These are phyloP conservation scores for Megalurothrips usitatus DNA, from an alignment of 2,888 invertebrate genomes.

Conservation along the genomic window DNA sequence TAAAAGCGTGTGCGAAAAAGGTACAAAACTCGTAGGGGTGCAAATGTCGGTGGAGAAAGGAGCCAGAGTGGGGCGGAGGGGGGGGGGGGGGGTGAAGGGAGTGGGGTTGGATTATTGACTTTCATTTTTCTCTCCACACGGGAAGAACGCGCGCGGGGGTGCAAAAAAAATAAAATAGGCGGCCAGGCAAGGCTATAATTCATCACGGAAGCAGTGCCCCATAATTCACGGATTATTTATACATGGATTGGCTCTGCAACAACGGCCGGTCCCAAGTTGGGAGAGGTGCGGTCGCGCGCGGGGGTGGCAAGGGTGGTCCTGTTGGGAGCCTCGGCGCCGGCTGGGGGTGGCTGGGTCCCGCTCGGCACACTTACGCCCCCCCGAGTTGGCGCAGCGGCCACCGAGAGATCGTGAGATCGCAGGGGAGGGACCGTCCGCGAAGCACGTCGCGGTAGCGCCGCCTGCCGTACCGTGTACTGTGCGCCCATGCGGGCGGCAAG, in stretches of 20 bases:
- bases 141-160: too few relatives aligned
- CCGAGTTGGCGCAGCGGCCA: background rate
- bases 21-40: background rate
- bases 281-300: background rate
- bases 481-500: background rate
- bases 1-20: background rate
- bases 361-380: background rate
- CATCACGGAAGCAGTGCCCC: constrained; percentile 6
- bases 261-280: constrained; percentile 15
- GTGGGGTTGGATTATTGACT: background rate
- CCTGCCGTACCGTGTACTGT: background rate
- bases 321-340: background rate
- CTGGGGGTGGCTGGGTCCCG: background rate
- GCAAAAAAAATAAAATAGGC: background rate
- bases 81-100: too few relatives aligned
- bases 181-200: background rate
- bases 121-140: background rate
- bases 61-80: background rate
- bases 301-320: background rate
- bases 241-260: constrained; percentile 24
- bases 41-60: background rate
- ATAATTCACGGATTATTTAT: constrained; percentile 27
- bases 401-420: background rate
- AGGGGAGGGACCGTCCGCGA: background rate
- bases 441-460: background rate